Evolutionary conservation across 2,888 invertebrate species (phyloP), one percentile per base, ranked within the genome.

Genomic region (Elegia similella): DNA sequence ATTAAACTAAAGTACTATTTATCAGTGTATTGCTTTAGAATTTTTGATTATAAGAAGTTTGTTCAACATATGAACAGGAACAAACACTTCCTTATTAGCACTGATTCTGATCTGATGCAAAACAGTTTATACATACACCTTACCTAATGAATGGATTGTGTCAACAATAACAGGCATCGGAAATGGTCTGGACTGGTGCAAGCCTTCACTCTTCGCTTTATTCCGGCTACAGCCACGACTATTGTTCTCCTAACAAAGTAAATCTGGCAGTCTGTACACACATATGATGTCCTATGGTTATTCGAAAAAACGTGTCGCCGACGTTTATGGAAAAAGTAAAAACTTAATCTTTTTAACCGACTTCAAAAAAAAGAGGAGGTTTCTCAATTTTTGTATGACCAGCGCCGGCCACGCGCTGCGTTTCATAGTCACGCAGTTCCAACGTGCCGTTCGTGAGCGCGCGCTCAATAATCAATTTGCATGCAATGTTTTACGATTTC

Each of bases 251-350:
- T 67, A 70, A 69, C 63, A 65, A 69, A 69, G 64, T 50, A 60
- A 62, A 15, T 38, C 23, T 42, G 64, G 62, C 65, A 65, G 67
- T 68, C 68, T 60, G 60, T 57, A 64, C n/a, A 50, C 48, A 64
- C 63, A 64, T 65, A 67, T 61, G 62, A 62, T 59, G 62, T 62
- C 64, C 64, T 62, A 68, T 73, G 71, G 72, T 72, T 64, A 62
- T 47, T 61, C 61, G 59, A 47, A 53, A 12, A 43, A 15, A 53
- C 13, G 23, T 42, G 13, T 43, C 15, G 15, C 6, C 10, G 15
- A 43, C 43, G n/a, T 29, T 29, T 42, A 13, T 42, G 1, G n/a
- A 52, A 55, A 47, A 44, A 17, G 8, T 13, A 30, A 42, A 23
- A 23, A n/a, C n/a, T n/a, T n/a, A n/a, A n/a, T n/a, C n/a, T n/a